phyloP scores from a whole-genome alignment of 2,113 vertebrate species.

The Turdus rufiventris region DNA sequence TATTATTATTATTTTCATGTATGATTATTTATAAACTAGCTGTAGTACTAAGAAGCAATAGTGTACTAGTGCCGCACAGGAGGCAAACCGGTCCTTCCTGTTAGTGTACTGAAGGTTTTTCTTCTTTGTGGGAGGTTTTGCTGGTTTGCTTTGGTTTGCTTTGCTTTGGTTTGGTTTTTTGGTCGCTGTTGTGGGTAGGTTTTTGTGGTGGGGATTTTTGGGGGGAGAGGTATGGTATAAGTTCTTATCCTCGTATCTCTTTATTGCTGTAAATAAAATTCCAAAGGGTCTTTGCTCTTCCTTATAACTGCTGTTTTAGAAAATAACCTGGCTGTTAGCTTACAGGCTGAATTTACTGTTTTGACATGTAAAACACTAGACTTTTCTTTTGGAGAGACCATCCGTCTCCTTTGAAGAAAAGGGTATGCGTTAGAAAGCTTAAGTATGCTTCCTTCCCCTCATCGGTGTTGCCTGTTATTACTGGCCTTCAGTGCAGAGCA shows the following conservation, averaged over 20 bases:
- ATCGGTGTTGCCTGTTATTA: not conserved
- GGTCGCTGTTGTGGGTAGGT: not conserved
- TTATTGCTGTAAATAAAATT: not conserved
- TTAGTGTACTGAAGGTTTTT: not conserved
- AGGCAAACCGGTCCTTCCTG: not conserved
- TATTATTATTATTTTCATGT: not conserved
- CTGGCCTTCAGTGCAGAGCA: not conserved
- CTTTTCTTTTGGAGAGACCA: not conserved
- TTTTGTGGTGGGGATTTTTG: not conserved
- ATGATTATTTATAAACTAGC: not conserved
- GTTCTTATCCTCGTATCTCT: not conserved
- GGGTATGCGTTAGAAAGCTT: not conserved
- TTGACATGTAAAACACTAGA: not conserved
- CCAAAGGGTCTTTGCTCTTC: not conserved
- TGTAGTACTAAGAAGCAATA: not conserved
- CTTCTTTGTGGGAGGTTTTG: not conserved
- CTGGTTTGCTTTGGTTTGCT: not conserved
- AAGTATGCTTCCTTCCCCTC: not conserved
- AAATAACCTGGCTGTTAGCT: not conserved
- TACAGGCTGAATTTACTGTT: not conserved
- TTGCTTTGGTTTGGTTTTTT: not conserved
- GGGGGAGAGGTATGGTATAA: rapidly evolving
- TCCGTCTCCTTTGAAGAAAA: not conserved
- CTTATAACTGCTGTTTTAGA: not conserved
- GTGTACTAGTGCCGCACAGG: not conserved